Evolutionary conservation across 1,140 invertebrate genomes (phyloP).

Genomic region (Mycetomoellerius zeteki): DNA sequence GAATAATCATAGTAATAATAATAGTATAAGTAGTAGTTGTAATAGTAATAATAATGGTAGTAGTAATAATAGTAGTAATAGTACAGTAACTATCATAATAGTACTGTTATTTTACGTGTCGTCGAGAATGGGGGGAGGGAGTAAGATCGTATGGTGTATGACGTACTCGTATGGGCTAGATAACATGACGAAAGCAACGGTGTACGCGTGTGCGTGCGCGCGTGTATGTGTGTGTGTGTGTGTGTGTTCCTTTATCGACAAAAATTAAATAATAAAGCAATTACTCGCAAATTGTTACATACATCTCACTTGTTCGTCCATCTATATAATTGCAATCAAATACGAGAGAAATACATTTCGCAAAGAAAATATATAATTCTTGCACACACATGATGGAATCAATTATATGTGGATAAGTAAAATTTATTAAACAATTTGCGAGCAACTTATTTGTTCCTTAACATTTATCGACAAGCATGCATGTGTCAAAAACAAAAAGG

Average conservation of each 20-base stretch:
- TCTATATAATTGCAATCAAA: neutral
- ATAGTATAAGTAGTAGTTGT: slow-evolving; percentile 63
- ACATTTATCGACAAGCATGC: neutral
- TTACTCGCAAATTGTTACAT: neutral
- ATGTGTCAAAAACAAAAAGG: slow-evolving; percentile 9
- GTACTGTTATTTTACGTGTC: slow-evolving; percentile 74
- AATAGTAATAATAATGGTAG: slow-evolving; percentile 60
- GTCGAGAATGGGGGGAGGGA: slow-evolving; percentile 74
- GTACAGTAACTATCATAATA: slow-evolving; percentile 75
- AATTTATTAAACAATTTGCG: slow-evolving; percentile 15
- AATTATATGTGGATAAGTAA: neutral
- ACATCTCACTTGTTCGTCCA: neutral
- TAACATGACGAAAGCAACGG: slow-evolving; percentile 34
- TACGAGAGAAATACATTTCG: neutral
- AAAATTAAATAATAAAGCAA: slow-evolving; percentile 15
- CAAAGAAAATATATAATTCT: neutral
- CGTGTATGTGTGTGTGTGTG: neutral
- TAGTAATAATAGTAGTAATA: slow-evolving; percentile 63
- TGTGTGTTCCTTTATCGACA: slow-evolving; percentile 4
- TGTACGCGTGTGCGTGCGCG: neutral
- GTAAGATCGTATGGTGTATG: slow-evolving; percentile 61
- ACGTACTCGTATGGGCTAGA: slow-evolving; percentile 39
- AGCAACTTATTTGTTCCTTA: slow-evolving; percentile 23
- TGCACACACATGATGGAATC: neutral
- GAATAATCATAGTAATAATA: slow-evolving; percentile 71